phyloP scores from a whole-genome alignment of 2,888 invertebrate genomes.

The Scotopteryx bipunctaria region DNA sequence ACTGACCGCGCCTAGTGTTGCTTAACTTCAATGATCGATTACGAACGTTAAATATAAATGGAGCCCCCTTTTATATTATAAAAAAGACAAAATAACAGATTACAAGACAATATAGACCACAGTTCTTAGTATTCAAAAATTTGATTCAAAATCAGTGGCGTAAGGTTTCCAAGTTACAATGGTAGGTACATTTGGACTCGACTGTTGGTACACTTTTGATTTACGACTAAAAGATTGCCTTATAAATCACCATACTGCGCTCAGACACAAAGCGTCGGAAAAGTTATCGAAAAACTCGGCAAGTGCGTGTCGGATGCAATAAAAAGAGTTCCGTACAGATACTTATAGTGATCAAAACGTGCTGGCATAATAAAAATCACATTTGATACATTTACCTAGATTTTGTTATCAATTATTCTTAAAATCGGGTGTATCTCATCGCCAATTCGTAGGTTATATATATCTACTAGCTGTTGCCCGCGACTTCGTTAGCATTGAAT shows the following conservation, averaged over 20 bases:
- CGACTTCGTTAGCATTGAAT: too few relatives aligned
- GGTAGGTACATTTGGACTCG: conserved; percentile 38
- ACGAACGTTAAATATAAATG: too few relatives aligned
- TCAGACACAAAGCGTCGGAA: conserved; percentile 51
- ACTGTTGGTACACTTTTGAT: conserved; percentile 62
- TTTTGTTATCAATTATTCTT: too few relatives aligned
- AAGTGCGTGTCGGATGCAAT: neutral
- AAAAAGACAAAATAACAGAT: too few relatives aligned
- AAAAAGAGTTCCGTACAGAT: conserved; percentile 2
- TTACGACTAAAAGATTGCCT: conserved; percentile 74
- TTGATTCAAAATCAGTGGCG: neutral
- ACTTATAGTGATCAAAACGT: neutral
- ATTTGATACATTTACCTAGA: too few relatives aligned
- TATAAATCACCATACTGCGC: conserved; percentile 67
- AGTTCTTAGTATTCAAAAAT: neutral
- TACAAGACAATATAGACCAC: too few relatives aligned
- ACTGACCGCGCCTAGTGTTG: too few relatives aligned
- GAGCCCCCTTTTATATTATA: too few relatives aligned
- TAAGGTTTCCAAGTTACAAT: neutral
- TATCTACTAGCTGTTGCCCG: too few relatives aligned
- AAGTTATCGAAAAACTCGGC: conserved; percentile 50
- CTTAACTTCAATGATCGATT: too few relatives aligned
- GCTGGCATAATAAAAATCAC: neutral
- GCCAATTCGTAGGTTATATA: too few relatives aligned
- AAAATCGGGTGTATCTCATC: too few relatives aligned